These are phyloP conservation scores for Apistogramma diplotaenia DNA, from an alignment of 2,113 vertebrate species.

Conservation along the genomic window DNA sequence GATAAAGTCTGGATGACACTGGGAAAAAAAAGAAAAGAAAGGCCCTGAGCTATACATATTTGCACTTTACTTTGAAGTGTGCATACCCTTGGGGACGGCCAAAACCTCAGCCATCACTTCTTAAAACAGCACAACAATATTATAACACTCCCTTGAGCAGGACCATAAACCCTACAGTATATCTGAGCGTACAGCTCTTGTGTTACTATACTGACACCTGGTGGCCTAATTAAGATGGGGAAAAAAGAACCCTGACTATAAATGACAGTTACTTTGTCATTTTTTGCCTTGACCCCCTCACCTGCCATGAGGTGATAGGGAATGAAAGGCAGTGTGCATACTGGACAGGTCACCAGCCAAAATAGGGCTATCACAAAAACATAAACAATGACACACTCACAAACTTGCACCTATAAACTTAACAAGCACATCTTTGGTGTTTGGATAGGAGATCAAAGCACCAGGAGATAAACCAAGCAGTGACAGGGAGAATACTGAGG, in stretches of 20 bases:
- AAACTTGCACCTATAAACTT: neutral
- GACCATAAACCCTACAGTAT: neutral
- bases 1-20: neutral
- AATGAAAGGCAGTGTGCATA: neutral
- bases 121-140: constrained; percentile 22
- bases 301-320: neutral
- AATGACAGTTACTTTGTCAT: neutral
- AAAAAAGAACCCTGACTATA: neutral
- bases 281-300: neutral
- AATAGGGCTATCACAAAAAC: neutral
- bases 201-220: constrained; percentile 58
- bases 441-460: neutral
- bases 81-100: neutral
- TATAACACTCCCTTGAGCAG: neutral
- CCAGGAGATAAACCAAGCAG: neutral
- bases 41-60: neutral
- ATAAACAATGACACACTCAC: neutral
- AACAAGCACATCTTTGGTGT: neutral
- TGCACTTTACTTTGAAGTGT: constrained; percentile 12
- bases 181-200: neutral
- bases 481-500: neutral
- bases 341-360: neutral
- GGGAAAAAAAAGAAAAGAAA: neutral
- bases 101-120: constrained; percentile 1
- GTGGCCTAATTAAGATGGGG: neutral